Evolutionary conservation across 37 sponge, comb jelly and placozoan species (phyloP), one percentile per base, ranked within the genome.

Genomic region (Bolinopsis microptera): DNA sequence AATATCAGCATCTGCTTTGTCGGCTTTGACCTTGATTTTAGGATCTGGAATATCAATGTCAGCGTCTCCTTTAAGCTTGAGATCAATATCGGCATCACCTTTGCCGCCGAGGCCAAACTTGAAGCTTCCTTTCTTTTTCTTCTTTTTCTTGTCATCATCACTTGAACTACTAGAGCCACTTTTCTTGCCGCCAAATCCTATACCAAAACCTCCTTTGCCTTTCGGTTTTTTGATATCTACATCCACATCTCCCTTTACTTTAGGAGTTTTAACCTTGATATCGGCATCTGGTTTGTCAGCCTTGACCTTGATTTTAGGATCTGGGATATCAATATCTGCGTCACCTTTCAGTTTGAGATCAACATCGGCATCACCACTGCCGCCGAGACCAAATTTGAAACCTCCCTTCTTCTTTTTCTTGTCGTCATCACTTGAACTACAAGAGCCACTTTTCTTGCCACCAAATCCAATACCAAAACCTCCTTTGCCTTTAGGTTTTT

Each of bases 1-100:
- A 13, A 80, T 8, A 80, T 80, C 83, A 80, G 35, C 83, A 80
- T 80, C 83, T n/a, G n/a, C n/a, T n/a, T n/a, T n/a, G n/a, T n/a
- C n/a, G n/a, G n/a, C n/a, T n/a, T n/a, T n/a, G n/a, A n/a, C n/a
- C n/a, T n/a, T n/a, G n/a, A n/a, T n/a, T n/a, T n/a, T n/a, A n/a
- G n/a, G n/a, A n/a, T 80, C 23, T 32, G 83, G 83, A 22, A 32
- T 18, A 2, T 80, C 38, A 35, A 80, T 80, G 36, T 80, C 83
- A 2, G 27, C 36, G 8, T 80, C 83, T 24, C 83, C 83, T 80
- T 80, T 31, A 33, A 2, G 38, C 38, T 80, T 80, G 8, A 80
- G 83, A 80, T 80, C 83, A 13, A 80, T 13, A 33, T 80, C 83
- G 1, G 35, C 33, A 80, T 80, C 83, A 5, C 3, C 37, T 3